phyloP scores from a whole-genome alignment of 2,797 vertebrate species.

The Threskiornis aethiopicus region DNA sequence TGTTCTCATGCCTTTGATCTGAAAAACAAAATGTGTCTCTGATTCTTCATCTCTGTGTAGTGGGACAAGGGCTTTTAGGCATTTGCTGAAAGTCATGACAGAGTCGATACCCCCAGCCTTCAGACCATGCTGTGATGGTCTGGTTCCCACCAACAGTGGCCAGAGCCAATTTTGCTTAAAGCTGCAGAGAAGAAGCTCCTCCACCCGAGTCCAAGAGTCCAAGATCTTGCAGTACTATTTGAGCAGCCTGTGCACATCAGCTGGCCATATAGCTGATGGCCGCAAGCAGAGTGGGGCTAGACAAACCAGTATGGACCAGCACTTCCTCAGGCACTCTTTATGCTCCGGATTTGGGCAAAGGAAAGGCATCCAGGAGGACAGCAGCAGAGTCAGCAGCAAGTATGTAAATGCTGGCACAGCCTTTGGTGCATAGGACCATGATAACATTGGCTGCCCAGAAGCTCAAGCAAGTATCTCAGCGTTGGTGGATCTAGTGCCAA shows the following conservation, averaged over 20 bases:
- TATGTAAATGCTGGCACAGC: background rate
- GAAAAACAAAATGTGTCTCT: background rate
- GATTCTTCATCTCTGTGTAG: background rate
- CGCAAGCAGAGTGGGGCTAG: background rate
- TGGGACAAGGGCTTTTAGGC: background rate
- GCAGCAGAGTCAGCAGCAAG: background rate
- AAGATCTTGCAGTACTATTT: background rate
- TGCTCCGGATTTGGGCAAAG: background rate
- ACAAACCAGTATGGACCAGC: background rate
- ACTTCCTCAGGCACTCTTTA: background rate
- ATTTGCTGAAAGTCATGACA: background rate
- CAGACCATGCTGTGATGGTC: background rate
- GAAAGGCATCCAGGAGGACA: background rate
- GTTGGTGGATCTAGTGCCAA: background rate
- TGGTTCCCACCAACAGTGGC: background rate
- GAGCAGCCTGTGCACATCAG: background rate
- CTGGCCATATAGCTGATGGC: accelerated
- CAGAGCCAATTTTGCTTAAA: background rate
- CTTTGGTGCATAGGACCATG: background rate
- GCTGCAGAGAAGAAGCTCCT: background rate
- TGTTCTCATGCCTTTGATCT: background rate
- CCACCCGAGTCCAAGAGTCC: background rate
- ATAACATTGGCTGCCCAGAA: background rate
- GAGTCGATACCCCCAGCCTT: background rate
- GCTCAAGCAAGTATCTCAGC: background rate